These are phyloP conservation scores for Zhengitettix transpicula DNA, from an alignment of 2,888 invertebrate species.

Conservation along the genomic window DNA sequence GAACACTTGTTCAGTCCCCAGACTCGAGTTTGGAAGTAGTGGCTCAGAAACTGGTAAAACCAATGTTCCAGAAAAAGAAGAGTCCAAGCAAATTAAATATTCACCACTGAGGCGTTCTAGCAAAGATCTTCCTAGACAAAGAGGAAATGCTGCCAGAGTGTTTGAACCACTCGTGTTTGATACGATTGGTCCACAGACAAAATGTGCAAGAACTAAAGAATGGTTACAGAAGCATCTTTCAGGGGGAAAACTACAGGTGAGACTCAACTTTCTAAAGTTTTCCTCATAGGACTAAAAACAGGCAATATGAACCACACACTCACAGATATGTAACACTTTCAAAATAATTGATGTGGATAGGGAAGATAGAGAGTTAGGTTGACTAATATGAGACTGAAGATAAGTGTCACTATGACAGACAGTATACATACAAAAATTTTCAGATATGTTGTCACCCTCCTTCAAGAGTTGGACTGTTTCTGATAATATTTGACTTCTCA, in stretches of 20 bases:
- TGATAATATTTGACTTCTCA: no score
- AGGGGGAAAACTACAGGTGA: conserved; percentile 11
- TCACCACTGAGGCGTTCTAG: not conserved
- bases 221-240: conserved; percentile 42
- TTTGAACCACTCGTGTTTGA: conserved; percentile 37
- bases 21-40: conserved; percentile 19
- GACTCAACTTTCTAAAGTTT: not conserved
- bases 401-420: no score
- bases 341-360: no score
- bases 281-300: no score
- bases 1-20: conserved; percentile 18
- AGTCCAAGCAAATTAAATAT: conserved; percentile 17
- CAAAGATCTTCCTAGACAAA: not conserved
- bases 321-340: no score
- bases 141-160: conserved; percentile 26
- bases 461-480: no score
- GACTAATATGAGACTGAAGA: no score
- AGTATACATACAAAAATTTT: no score
- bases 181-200: conserved; percentile 30
- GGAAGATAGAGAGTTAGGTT: no score
- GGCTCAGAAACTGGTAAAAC: conserved; percentile 7
- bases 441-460: no score
- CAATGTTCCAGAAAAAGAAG: conserved; percentile 21
- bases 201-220: conserved; percentile 51
- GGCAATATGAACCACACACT: no score